phyloP scores from a whole-genome alignment of 2,797 vertebrate genomes.

The Pempheris klunzingeri region DNA sequence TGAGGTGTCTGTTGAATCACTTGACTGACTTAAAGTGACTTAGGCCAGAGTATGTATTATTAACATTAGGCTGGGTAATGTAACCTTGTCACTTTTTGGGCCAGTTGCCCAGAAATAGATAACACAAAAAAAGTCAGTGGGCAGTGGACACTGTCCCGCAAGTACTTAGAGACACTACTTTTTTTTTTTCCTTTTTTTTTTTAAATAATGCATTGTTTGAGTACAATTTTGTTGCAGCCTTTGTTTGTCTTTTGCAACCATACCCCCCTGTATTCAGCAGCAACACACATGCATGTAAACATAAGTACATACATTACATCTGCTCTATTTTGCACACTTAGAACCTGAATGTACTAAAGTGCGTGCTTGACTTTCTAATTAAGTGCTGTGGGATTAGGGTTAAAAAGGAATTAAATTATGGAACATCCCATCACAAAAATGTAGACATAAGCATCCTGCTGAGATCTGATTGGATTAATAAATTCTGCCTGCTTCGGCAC shows the following conservation, averaged over 20 bases:
- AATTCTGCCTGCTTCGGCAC: conserved; percentile 76
- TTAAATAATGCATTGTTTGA: conserved; percentile 70
- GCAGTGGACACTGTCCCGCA: conserved; percentile 70
- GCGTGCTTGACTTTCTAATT: conserved; percentile 81
- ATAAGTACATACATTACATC: conserved; percentile 83
- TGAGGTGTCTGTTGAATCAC: conserved; percentile 70
- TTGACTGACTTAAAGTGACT: conserved; percentile 67
- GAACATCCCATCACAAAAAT: conserved; percentile 62
- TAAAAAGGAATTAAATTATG: conserved; percentile 65
- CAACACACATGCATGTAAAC: conserved; percentile 85
- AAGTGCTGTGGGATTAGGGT: conserved; percentile 82
- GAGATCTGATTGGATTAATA: conserved; percentile 77
- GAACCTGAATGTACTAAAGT: conserved; percentile 85
- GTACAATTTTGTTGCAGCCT: conserved; percentile 74
- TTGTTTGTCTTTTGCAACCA: conserved; percentile 65
- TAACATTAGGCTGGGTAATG: conserved; percentile 68
- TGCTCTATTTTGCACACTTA: conserved; percentile 82
- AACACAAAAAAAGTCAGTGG: conserved; percentile 62
- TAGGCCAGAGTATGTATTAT: conserved; percentile 53
- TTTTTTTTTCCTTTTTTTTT: conserved; percentile 32
- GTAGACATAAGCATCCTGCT: conserved; percentile 66
- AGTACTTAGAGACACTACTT: conserved; percentile 60
- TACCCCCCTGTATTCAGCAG: conserved; percentile 78
- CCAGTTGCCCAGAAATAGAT: conserved; percentile 44
- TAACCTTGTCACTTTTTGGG: conserved; percentile 60